Percentiles rank a stretch among this genome's conserved stretches.
phyloP scores from a whole-genome alignment of 2,888 invertebrate genomes.

The Acleris cristana region DNA sequence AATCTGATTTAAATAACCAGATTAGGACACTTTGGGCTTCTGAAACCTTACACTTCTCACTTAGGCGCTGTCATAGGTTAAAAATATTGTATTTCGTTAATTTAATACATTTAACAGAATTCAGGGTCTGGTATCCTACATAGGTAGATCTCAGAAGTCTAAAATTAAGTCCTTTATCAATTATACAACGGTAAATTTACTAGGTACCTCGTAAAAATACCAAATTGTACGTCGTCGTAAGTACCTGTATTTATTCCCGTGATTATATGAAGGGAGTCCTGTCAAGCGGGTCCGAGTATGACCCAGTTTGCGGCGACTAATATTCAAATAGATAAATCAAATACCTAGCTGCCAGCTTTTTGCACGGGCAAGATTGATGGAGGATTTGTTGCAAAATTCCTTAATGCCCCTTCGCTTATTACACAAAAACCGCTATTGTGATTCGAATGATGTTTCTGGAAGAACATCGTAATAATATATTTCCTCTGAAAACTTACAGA shows the following conservation, averaged over 20 bases:
- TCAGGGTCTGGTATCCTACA: neutral
- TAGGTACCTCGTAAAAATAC: too few relatives aligned
- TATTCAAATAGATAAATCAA: conserved; percentile 80
- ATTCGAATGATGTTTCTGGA: conserved; percentile 60
- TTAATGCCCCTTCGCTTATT: conserved; percentile 59
- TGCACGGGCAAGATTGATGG: conserved; percentile 72
- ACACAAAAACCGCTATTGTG: conserved; percentile 59
- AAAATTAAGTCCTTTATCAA: too few relatives aligned
- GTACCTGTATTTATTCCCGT: conserved; percentile 13
- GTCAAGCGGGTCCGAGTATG: conserved; percentile 47
- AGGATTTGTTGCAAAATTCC: conserved; percentile 62
- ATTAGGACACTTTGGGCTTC: conserved; percentile 23
- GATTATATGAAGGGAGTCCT: conserved; percentile 17
- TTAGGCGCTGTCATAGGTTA: conserved; percentile 1
- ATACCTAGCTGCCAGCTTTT: conserved; percentile 65
- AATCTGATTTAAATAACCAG: conserved; percentile 14
- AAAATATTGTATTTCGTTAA: neutral
- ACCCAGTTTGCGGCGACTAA: conserved; percentile 63
- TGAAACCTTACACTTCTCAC: conserved; percentile 19
- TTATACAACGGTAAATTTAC: too few relatives aligned
- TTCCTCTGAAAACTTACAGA: conserved; percentile 56
- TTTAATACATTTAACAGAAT: conserved; percentile 2
- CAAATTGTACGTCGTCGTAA: conserved; percentile 1
- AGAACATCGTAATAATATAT: conserved; percentile 53
- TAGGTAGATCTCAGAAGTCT: neutral